Evolutionary conservation across 2,888 invertebrate genomes (phyloP), one percentile per base, ranked within the genome.

Genomic region (Harmothoe impar): DNA sequence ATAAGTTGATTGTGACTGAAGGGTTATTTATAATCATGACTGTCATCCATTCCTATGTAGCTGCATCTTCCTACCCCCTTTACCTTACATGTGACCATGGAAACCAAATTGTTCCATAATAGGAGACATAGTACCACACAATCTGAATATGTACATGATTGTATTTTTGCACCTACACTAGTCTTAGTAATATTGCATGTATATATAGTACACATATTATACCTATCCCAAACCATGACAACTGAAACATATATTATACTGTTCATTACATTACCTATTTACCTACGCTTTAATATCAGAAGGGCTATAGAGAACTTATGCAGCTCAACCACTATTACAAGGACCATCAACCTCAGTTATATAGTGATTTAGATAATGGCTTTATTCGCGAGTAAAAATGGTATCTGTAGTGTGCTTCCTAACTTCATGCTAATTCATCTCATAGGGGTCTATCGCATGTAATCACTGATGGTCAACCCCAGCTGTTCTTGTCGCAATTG

Each of bases 131-230:
- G 7, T 1, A 20, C 20, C 62, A 20, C n/a, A 62, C n/a, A 20
- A 62, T 1, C 62, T 62, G 20, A 20, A 62, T n/a, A n/a, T 62
- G 62, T 62, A 62, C 7, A 62, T 62, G 62, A 62, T 62, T 15
- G 62, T 62, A 62, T 62, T 62, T 62, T 62, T 62, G 62, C 62
- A 62, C 62, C 62, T 62, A 20, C 62, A 62, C 62, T 20, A 62
- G 20, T 62, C 62, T 43, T 43, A 20, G n/a, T 20, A n/a, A 62
- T 62, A 62, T 3, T 12, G n/a, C 62, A n/a, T 20, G 62, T 62
- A 20, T 62, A 5, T 62, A 20, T 62, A 20, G n/a, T n/a, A 62
- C 20, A 62, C 15, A n/a, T 62, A 62, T 62, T 20, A 62, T 62
- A n/a, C 62, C 15, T 62, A 62, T 62, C 20, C 12, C 62, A 62